Evolutionary conservation across 2,797 vertebrate genomes (phyloP), one percentile per base, ranked within the genome.

Genomic region (Poliocrania exsul): DNA sequence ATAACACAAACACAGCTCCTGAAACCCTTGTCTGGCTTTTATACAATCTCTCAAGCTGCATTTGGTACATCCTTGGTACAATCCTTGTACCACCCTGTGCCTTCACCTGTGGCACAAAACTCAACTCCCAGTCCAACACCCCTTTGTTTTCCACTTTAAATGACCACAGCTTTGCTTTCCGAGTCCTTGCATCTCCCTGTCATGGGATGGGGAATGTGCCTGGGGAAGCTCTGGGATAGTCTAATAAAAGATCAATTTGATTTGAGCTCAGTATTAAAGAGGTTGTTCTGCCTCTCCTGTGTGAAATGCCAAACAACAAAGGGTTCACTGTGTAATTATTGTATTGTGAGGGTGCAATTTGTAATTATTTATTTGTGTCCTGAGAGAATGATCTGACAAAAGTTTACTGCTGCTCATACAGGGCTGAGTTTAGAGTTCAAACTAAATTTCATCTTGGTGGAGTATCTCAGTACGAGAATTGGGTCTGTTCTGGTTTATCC

Each of bases 81-180:
- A 29, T 19, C 11, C 16, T 2, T 28, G 14, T 57, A 10, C 8
- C 79, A 49, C 47, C 69, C 50, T 1, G 5, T 31, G 58, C 2
- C 3, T 49, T 58, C 23, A 7, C 3, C 0, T 2, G 26, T 1
- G 7, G 12, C 38, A 7, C 35, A 40, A 40, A 70, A 25, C 9
- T 37, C 75, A 77, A 50, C 42, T 90, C 37, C 17, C 38, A 75
- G 71, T 75, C 33, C n/a, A 64, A 37, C 66, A 42, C 5, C 64
- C 37, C 72, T 57, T 17, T 3, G 40, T 66, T 84, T 60, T 17
- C 24, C 37, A 17, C 50, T 72, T 14, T 3, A 24, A 9, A 51
- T n/a, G n/a, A 12, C 24, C 74, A 8, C 44, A 35, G 11, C 6
- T 86, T 81, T 40, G 31, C 33, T 57, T 73, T 64, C 4, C 50